A percentile compares a stretch with the other conserved stretches of the same genome.
Evolutionary conservation across 2,113 vertebrate species (phyloP).

Genomic region (Eulemur rufifrons): DNA sequence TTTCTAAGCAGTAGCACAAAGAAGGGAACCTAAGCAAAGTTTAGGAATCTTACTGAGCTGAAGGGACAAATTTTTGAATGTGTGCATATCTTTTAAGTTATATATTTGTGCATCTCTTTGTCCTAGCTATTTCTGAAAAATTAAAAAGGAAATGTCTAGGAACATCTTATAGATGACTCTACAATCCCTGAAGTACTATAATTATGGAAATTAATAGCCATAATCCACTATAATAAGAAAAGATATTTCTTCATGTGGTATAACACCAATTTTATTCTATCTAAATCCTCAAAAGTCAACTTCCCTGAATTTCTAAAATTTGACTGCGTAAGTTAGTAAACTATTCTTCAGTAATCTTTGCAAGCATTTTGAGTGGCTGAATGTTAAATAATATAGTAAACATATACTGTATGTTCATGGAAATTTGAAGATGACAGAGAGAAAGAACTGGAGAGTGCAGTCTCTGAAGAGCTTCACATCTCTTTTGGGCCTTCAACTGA

Average conservation of each 20-base stretch:
- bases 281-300: background rate
- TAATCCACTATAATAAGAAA: background rate
- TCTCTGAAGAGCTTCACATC: background rate
- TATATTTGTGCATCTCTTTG: background rate
- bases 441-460: background rate
- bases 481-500: background rate
- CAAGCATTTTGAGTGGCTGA: background rate
- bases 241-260: background rate
- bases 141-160: background rate
- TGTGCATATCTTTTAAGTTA: background rate
- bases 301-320: background rate
- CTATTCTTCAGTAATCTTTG: background rate
- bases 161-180: background rate
- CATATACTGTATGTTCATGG: background rate
- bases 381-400: background rate
- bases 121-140: background rate
- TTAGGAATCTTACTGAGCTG: background rate
- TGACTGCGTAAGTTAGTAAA: background rate
- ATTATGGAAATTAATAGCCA: background rate
- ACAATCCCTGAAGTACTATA: background rate
- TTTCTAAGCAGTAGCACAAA: background rate
- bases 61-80: background rate
- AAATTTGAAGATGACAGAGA: background rate
- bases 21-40: rapidly evolving
- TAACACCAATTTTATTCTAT: background rate